Evolutionary conservation across 2,113 vertebrate genomes (phyloP).

Genomic region (Oenanthe melanoleuca): DNA sequence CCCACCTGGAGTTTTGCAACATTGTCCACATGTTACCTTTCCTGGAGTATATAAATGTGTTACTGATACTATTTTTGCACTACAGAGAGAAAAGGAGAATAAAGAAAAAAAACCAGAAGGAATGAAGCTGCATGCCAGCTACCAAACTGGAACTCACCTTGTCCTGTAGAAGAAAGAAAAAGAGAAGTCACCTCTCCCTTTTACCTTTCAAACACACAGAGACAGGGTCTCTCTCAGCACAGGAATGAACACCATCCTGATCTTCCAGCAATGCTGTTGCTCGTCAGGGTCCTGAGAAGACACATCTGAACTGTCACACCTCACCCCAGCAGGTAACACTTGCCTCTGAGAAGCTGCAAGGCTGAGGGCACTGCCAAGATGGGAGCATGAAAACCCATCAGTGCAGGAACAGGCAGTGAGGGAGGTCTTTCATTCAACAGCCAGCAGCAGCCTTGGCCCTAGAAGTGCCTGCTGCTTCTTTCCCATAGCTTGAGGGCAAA

Average conservation of each 20-base stretch:
- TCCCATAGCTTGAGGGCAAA: background rate
- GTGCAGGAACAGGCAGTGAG: background rate
- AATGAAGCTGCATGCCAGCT: conserved; percentile 64
- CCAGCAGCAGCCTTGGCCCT: background rate
- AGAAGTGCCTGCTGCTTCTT: background rate
- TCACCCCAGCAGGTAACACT: background rate
- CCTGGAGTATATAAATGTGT: conserved; percentile 77
- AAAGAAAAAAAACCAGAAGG: conserved; percentile 55
- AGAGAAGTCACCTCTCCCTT: background rate
- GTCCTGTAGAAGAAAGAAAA: background rate
- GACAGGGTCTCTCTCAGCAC: background rate
- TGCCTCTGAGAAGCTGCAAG: background rate
- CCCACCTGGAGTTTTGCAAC: conserved; percentile 84
- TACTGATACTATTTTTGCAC: conserved; percentile 78
- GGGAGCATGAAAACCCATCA: background rate
- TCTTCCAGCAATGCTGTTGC: background rate
- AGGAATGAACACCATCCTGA: background rate
- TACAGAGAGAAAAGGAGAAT: conserved; percentile 59
- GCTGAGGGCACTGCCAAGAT: background rate
- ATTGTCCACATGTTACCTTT: conserved; percentile 81
- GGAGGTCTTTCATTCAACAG: background rate
- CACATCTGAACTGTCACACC: rapidly evolving
- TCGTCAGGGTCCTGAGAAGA: background rate
- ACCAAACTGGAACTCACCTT: conserved; percentile 29
- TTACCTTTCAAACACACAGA: background rate